These are phyloP conservation scores for Vireo griseus DNA, from an alignment of 2,797 vertebrate genomes.

Conservation along the genomic window DNA sequence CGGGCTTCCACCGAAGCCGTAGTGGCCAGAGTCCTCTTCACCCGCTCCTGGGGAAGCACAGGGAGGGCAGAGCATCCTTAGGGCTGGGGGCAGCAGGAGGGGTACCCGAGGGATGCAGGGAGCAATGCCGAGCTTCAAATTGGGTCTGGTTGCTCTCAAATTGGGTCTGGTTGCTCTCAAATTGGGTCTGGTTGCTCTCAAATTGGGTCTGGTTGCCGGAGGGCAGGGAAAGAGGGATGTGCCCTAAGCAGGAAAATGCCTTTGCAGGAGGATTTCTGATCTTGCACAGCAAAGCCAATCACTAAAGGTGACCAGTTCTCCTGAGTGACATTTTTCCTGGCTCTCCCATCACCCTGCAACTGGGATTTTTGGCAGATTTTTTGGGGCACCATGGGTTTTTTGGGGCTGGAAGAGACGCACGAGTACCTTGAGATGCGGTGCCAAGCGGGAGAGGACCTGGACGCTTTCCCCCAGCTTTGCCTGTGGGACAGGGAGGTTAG, in stretches of 20 bases:
- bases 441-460: conserved; percentile 53
- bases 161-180: not conserved
- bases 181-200: not conserved
- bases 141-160: not conserved
- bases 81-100: not conserved
- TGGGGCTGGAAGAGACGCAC: rapidly evolving
- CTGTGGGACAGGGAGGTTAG: conserved; percentile 25
- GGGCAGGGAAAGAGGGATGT: not conserved
- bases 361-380: not conserved
- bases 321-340: not conserved
- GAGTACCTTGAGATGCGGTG: conserved; percentile 65
- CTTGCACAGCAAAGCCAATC: not conserved
- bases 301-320: rapidly evolving
- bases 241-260: not conserved
- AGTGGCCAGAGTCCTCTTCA: not conserved
- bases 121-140: rapidly evolving
- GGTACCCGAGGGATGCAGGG: rapidly evolving
- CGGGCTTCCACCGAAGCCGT: not conserved
- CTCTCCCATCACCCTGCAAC: not conserved
- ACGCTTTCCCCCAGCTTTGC: conserved; percentile 63
- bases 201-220: rapidly evolving
- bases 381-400: not conserved
- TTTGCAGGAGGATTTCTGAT: not conserved
- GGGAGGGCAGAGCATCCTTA: not conserved
- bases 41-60: not conserved